Evolutionary conservation across 1,140 invertebrate genomes (phyloP).

Genomic region (Lamellibrachia luymesi): DNA sequence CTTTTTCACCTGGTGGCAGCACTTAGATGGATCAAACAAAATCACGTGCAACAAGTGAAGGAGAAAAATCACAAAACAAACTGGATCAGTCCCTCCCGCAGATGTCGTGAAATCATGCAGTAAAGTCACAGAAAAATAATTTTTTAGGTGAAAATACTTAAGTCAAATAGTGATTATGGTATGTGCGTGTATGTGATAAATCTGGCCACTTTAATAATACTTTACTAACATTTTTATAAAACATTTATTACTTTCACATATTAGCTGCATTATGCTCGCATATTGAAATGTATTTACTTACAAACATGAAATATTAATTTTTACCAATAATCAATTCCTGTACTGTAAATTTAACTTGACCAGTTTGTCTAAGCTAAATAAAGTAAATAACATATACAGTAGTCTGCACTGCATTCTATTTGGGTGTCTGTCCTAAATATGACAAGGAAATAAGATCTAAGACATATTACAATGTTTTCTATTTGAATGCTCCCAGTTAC

Average conservation of each 20-base stretch:
- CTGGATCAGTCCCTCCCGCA: too few species aligned
- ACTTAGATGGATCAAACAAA: slow-evolving; percentile 46
- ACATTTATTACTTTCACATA: too few species aligned
- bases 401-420: background rate
- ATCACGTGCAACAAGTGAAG: slow-evolving; percentile 28
- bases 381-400: background rate
- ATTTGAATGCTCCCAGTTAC: too few species aligned
- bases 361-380: background rate
- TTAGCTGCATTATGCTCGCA: too few species aligned
- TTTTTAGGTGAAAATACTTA: too few species aligned
- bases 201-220: too few species aligned
- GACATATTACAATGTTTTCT: too few species aligned
- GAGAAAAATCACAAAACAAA: background rate
- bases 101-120: background rate
- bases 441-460: background rate
- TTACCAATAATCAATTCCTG: background rate
- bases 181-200: too few species aligned
- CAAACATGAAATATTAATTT: background rate
- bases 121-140: too few species aligned
- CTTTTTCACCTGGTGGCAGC: slow-evolving; percentile 37
- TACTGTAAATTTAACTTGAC: background rate
- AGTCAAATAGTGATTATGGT: too few species aligned
- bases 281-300: too few species aligned
- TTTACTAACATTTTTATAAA: too few species aligned
- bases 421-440: background rate